Evolutionary conservation across 2,888 invertebrate genomes (phyloP).

Genomic region (Clivina fossor): DNA sequence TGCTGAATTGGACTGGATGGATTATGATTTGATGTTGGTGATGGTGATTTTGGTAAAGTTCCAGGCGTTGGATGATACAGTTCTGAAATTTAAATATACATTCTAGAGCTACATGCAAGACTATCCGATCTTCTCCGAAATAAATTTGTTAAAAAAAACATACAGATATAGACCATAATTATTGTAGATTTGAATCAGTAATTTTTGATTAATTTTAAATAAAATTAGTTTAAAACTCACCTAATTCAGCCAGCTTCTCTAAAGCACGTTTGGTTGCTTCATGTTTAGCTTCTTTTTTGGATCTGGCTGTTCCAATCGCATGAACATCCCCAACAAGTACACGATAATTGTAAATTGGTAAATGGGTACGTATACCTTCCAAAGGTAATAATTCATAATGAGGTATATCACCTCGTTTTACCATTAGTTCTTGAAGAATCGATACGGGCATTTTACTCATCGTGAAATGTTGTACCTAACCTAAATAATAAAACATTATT

Average conservation of each 20-base stretch:
- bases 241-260: conserved; percentile 44
- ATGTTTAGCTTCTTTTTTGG: conserved; percentile 55
- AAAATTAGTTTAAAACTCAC: conserved; percentile 14
- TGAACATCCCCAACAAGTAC: conserved; percentile 47
- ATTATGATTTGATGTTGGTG: too few relatives aligned
- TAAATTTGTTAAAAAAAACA: too few relatives aligned
- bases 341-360: conserved; percentile 47
- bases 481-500: too few relatives aligned
- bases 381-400: conserved; percentile 51
- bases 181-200: not conserved
- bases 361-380: conserved; percentile 42
- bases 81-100: too few relatives aligned
- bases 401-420: conserved; percentile 47
- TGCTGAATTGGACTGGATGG: too few relatives aligned
- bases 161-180: too few relatives aligned
- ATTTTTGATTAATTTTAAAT: conserved; percentile 13
- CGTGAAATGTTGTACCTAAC: too few relatives aligned
- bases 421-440: conserved; percentile 55
- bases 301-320: conserved; percentile 49
- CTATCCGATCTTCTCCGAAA: too few relatives aligned
- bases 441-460: conserved; percentile 54
- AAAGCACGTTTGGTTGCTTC: conserved; percentile 51
- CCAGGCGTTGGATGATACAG: too few relatives aligned
- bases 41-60: too few relatives aligned
- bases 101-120: too few relatives aligned